Percentiles rank a stretch among this genome's conserved stretches.
phyloP scores from a whole-genome alignment of 2,113 vertebrate genomes.

The Phylloscopus whistleri region DNA sequence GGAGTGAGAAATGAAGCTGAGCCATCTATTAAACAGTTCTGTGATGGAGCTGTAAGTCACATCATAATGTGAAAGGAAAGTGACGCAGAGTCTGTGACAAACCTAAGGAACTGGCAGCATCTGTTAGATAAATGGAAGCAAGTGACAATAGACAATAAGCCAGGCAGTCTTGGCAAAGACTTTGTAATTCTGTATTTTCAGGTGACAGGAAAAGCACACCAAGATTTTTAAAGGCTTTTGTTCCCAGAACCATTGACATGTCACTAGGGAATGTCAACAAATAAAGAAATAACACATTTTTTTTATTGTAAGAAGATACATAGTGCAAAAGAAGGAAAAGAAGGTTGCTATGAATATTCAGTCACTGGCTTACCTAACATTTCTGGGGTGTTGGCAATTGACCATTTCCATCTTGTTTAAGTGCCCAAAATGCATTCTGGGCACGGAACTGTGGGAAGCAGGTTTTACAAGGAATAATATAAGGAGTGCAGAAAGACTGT shows the following conservation, averaged over 20 bases:
- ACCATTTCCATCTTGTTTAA: not conserved
- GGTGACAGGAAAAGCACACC: not conserved
- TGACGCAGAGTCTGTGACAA: not conserved
- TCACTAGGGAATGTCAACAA: not conserved
- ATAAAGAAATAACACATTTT: not conserved
- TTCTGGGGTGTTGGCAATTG: not conserved
- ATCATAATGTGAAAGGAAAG: conserved; percentile 19
- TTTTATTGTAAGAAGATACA: not conserved
- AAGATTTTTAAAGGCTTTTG: not conserved
- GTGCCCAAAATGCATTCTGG: not conserved
- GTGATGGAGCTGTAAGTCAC: conserved; percentile 5
- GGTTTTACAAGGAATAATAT: not conserved
- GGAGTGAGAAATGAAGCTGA: conserved; percentile 31
- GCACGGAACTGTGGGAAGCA: not conserved
- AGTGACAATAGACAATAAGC: conserved; percentile 7
- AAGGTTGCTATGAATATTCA: not conserved
- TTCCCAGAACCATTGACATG: not conserved
- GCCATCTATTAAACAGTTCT: not conserved
- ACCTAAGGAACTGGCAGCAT: not conserved
- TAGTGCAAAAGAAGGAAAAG: not conserved
- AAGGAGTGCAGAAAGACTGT: not conserved
- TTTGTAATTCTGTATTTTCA: not conserved
- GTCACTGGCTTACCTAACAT: not conserved
- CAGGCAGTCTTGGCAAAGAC: not conserved
- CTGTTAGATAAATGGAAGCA: conserved; percentile 29